Base-by-base conservation (phyloP, 2,888 invertebrate species). In the Hypselothyrea guttata region DNA sequence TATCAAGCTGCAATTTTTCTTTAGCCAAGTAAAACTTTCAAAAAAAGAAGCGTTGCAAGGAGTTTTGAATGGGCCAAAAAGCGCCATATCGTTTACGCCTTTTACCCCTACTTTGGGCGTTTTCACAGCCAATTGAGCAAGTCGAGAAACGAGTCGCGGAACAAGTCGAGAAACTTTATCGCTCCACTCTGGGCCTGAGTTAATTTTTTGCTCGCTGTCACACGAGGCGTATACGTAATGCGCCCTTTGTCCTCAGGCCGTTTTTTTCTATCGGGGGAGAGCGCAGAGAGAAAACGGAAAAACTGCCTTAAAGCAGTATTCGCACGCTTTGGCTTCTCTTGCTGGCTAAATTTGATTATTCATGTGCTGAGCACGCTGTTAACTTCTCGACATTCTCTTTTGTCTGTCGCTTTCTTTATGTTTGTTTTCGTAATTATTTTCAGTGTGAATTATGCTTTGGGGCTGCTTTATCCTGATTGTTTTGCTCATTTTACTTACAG, bases 111-210 rank as follows among this genome's bases (percentile, higher is more conserved):
- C 18, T 18, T 9, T 42, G 60, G 57, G 44, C 71, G 47, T 54
- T 71, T 75, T 75, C 71, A 67, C 68, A 78, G 75, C 47, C 76
- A 78, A 75, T 75, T 75, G 75, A 77, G 61, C 74, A 46, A 54
- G 71, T 57, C 51, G 22, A 22, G 22, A 5, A 22, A 22, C 22
- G 22, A 22, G 71, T 57, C 51, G 22, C 2, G 22, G 22, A 22
- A 22, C 22, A 5, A 22, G 22, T 22, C 22, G 22, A 27, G 38
- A 57, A 72, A 75, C 57, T 75, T 65, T 54, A 54, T 15, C 48
- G 41, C 56, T 55, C 52, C 38, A 57, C 38, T 13, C 18, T 16
- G 11, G 22, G 8, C 13, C n/a, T 7, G 5, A 13, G 18, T 30
- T 15, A n/a, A 18, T 35, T 31, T 13, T 45, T 34, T 51, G 13